Evolutionary conservation across 2,113 vertebrate genomes (phyloP).

Genomic region (Eubucco bourcierii): DNA sequence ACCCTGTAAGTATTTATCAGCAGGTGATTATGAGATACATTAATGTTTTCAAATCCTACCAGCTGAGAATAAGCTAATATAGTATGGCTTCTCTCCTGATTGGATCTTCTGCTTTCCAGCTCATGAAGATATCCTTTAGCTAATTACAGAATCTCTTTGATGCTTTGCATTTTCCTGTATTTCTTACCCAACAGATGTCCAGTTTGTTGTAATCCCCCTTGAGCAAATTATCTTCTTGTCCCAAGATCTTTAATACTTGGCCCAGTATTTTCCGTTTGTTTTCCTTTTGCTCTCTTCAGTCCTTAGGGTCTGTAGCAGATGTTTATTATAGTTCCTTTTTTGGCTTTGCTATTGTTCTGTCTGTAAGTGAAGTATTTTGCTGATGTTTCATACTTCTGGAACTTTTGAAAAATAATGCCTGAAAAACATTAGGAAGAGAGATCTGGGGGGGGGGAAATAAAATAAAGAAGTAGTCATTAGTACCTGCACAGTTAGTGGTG

Average conservation of each 20-base stretch:
- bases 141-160: neutral
- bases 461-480: neutral
- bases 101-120: neutral
- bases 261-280: neutral
- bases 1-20: neutral
- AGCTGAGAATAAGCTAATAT: neutral
- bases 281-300: neutral
- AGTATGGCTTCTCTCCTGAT: neutral
- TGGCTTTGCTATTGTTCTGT: neutral
- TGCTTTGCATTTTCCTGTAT: neutral
- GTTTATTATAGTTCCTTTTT: slow-evolving; percentile 12
- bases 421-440: neutral
- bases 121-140: neutral
- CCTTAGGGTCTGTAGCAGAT: neutral
- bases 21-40: neutral
- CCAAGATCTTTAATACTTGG: slow-evolving; percentile 1
- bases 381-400: neutral
- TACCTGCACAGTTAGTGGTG: neutral
- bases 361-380: neutral
- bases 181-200: neutral
- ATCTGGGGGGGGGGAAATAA: neutral
- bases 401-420: neutral
- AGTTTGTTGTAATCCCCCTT: neutral
- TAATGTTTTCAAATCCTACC: neutral
- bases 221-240: slow-evolving; percentile 3